phyloP scores from a whole-genome alignment of 92 coral and sea anemone genomes.

The Parazoanthus darwini region DNA sequence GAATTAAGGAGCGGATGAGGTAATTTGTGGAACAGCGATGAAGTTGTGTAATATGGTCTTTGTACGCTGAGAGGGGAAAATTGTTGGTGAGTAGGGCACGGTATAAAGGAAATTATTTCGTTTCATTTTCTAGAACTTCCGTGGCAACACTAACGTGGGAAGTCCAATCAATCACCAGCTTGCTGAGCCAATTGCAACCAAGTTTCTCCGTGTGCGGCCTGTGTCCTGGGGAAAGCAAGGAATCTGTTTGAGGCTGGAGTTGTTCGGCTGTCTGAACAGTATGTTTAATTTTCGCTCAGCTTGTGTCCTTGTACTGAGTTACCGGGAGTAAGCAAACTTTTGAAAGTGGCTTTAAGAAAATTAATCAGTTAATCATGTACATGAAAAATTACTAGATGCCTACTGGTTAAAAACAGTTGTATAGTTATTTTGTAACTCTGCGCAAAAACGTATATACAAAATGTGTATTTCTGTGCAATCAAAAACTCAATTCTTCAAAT shows the following conservation, averaged over 20 bases:
- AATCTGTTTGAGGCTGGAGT: conserved; percentile 33
- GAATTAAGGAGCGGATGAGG: too few species aligned
- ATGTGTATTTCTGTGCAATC: too few species aligned
- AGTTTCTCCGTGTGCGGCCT: conserved; percentile 9
- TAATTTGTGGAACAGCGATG: neutral
- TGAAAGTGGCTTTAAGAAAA: neutral
- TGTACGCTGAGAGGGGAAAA: neutral
- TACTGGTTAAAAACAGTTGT: too few species aligned
- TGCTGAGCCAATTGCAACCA: conserved; percentile 23
- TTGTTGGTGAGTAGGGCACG: neutral
- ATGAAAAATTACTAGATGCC: too few species aligned
- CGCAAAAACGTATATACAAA: too few species aligned
- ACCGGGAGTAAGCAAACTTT: neutral
- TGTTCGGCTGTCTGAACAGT: conserved; percentile 32
- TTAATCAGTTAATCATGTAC: too few species aligned
- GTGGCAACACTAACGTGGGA: conserved; percentile 8
- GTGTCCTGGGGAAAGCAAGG: conserved; percentile 15
- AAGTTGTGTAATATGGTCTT: neutral
- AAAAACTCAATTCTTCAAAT: too few species aligned
- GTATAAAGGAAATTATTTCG: neutral
- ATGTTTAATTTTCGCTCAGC: neutral
- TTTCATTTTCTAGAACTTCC: conserved; percentile 32
- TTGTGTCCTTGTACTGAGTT: neutral
- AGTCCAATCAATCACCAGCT: neutral
- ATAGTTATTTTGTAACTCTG: too few species aligned